Base-by-base conservation (phyloP, 30 jellyfish, hydroid and myxozoan species). In the Clytia hemisphaerica region DNA sequence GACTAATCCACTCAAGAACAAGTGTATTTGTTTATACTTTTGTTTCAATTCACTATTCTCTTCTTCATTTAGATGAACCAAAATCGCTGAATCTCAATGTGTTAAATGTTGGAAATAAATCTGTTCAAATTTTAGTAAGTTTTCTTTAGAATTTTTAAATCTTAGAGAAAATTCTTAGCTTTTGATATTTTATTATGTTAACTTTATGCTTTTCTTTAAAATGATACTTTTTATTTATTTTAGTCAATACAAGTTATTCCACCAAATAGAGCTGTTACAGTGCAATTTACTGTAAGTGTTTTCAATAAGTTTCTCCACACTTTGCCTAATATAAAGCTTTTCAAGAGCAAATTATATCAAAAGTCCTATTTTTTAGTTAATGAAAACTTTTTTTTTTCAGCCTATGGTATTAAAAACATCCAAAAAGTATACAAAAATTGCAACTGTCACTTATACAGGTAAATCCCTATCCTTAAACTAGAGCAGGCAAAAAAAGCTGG, bases 41-140 rank as follows among this genome's bases (percentile, higher is more conserved):
- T n/a, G n/a, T n/a, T n/a, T n/a, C n/a, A n/a, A n/a, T n/a, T n/a
- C n/a, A n/a, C n/a, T n/a, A n/a, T n/a, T n/a, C n/a, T n/a, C n/a
- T n/a, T n/a, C n/a, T n/a, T n/a, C n/a, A n/a, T 66, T 0, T 59
- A 88, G 97, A 88, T 75, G 97, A 79, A 45, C 94, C 94, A 45
- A 88, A 88, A 59, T 79, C 97, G 3, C 45, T 88, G 58, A 72
- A 79, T 69, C 78, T 88, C 45, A 79, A 88, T 74, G 80, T 78
- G 82, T 53, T 79, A 34, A 88, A 88, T 58, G 58, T 72, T 65
- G 94, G 97, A 22, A 88, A 88, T 72, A 53, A 78, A 69, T 74
- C 94, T 0, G 83, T 88, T 24, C 93, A 85, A 0, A 69, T 88
- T 14, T 61, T 80, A 25, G 96, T 85, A 73, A 70, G 93, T 68